Percentiles rank a stretch among this genome's conserved stretches.
phyloP scores from a whole-genome alignment of 2,888 invertebrate species.

The Andrena minutula region DNA sequence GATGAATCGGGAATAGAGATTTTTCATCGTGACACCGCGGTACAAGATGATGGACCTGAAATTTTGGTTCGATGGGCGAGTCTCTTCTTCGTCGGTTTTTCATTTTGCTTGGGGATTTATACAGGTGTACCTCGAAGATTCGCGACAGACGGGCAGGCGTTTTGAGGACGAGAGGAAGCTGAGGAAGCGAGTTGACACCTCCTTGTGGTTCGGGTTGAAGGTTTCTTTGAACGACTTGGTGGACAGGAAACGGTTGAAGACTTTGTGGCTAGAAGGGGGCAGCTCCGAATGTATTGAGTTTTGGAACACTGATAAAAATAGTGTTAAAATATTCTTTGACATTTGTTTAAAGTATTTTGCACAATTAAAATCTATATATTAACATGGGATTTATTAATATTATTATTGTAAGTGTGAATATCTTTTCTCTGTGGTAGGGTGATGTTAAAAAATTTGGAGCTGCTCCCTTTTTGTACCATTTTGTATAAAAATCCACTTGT shows the following conservation, averaged over 20 bases:
- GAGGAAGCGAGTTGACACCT: conserved; percentile 9
- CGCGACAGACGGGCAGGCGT: not conserved
- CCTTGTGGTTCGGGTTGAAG: not conserved
- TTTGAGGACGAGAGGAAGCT: conserved; percentile 11
- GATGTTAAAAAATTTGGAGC: too few relatives aligned
- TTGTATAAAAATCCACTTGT: too few relatives aligned
- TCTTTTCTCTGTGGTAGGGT: too few relatives aligned
- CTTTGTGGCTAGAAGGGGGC: not conserved
- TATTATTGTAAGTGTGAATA: too few relatives aligned
- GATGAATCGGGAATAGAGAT: conserved; percentile 63
- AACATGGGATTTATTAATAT: too few relatives aligned
- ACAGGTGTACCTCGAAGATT: not conserved
- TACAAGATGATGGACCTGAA: not conserved
- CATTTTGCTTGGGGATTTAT: not conserved
- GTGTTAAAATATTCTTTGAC: too few relatives aligned
- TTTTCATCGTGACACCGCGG: conserved; percentile 45
- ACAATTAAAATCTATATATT: too few relatives aligned
- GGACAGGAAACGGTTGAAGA: not conserved
- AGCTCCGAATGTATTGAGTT: too few relatives aligned
- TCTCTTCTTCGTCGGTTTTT: not conserved
- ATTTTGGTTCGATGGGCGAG: not conserved
- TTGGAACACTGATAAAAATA: too few relatives aligned
- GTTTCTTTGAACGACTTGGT: conserved; percentile 24
- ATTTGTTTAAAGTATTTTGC: too few relatives aligned
- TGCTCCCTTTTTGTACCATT: too few relatives aligned